phyloP scores from a whole-genome alignment of 2,113 vertebrate genomes.

The Guaruba guarouba region DNA sequence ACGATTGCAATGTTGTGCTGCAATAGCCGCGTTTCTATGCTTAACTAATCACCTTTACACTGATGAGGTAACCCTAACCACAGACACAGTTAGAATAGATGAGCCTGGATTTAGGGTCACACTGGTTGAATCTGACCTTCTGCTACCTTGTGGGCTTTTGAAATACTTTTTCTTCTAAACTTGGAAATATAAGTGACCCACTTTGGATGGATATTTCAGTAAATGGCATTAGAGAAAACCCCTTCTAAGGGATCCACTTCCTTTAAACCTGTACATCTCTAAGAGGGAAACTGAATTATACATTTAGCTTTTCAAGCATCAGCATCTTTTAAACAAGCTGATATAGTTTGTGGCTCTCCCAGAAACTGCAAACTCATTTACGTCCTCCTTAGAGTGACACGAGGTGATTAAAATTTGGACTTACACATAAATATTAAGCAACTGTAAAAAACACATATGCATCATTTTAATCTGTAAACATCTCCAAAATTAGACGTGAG shows the following conservation, averaged over 20 bases:
- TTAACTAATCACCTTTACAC: background rate
- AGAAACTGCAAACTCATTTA: background rate
- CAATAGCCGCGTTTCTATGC: background rate
- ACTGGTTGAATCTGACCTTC: constrained; percentile 1
- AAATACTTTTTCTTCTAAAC: background rate
- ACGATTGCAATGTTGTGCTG: background rate
- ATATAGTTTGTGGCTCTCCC: constrained; percentile 1
- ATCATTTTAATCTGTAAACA: background rate
- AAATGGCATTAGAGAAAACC: constrained; percentile 60
- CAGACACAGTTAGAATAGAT: background rate
- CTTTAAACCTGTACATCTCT: constrained; percentile 52
- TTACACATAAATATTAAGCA: background rate
- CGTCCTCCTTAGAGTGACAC: background rate
- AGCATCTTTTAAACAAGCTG: background rate
- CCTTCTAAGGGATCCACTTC: constrained; percentile 61
- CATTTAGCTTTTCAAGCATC: background rate
- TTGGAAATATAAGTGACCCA: constrained; percentile 71
- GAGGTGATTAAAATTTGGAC: background rate
- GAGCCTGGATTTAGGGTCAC: background rate
- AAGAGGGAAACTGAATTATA: constrained; percentile 58
- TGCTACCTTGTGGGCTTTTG: background rate
- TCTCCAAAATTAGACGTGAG: background rate
- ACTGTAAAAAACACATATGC: background rate
- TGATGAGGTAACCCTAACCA: constrained; percentile 4
- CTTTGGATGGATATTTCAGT: constrained; percentile 75